phyloP scores from a whole-genome alignment of 1,140 invertebrate genomes.

The Micrasema longulum region DNA sequence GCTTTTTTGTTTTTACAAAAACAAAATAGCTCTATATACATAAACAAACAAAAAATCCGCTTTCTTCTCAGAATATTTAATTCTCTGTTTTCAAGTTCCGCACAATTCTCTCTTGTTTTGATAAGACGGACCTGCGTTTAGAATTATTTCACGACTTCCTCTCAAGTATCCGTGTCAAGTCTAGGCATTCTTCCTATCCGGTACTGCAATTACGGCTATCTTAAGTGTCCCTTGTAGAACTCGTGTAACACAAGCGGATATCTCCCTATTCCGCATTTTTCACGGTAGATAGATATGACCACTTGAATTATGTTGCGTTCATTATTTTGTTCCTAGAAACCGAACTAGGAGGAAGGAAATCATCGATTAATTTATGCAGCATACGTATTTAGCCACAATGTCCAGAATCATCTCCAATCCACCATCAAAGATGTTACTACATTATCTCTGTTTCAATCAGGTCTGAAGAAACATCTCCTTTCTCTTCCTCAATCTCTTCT shows the following conservation, averaged over 20 bases:
- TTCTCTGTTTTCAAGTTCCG: no score
- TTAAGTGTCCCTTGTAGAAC: constrained; percentile 32
- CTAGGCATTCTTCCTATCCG: constrained; percentile 15
- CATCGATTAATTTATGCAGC: no score
- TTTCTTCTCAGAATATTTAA: no score
- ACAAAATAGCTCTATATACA: no score
- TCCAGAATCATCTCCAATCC: background rate
- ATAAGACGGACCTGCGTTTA: no score
- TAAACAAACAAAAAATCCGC: no score
- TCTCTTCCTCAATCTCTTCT: background rate
- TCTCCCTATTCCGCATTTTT: constrained; percentile 1
- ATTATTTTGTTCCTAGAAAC: background rate
- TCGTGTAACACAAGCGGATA: constrained; percentile 16
- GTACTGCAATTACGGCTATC: constrained; percentile 31
- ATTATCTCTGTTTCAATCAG: no score
- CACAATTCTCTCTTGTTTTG: no score
- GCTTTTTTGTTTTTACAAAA: no score
- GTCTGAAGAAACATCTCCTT: no score
- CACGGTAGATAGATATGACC: constrained; percentile 4
- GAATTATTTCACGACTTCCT: background rate
- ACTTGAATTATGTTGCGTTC: background rate
- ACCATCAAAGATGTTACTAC: no score
- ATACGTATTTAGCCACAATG: background rate
- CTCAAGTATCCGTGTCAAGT: constrained; percentile 2
- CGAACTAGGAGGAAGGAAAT: background rate